A percentile compares a stretch with the other conserved stretches of the same genome.
Evolutionary conservation across 2,888 invertebrate species (phyloP).

Genomic region (Troilus luridus): DNA sequence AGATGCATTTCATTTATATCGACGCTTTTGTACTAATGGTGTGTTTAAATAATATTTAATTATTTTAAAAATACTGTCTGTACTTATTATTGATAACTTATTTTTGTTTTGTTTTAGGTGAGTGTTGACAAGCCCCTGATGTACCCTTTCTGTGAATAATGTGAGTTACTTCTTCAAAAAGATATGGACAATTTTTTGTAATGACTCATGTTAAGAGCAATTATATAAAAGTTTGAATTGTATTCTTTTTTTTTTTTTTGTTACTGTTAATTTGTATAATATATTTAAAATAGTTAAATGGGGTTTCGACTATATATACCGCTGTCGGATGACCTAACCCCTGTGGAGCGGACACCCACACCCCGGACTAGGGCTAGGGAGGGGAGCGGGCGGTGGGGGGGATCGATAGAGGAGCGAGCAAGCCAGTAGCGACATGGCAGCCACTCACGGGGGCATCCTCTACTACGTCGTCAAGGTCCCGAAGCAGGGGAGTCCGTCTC

Average conservation of each 20-base stretch:
- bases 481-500: slow-evolving; percentile 68
- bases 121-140: neutral
- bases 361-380: neutral
- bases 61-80: too few relatives aligned
- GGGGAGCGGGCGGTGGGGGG: slow-evolving; percentile 38
- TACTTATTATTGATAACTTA: neutral
- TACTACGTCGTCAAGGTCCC: slow-evolving; percentile 80
- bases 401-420: slow-evolving; percentile 19
- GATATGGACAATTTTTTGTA: neutral
- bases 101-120: slow-evolving; percentile 25
- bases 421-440: slow-evolving; percentile 64
- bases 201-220: neutral
- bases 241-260: too few relatives aligned
- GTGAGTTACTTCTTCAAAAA: neutral
- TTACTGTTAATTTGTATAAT: too few relatives aligned
- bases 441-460: slow-evolving; percentile 76
- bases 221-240: neutral
- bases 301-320: neutral
- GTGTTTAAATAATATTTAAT: too few relatives aligned
- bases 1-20: too few relatives aligned
- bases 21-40: too few relatives aligned
- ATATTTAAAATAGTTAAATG: too few relatives aligned
- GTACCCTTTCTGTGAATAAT: neutral
- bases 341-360: neutral
- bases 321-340: neutral